Evolutionary conservation across 2,888 invertebrate species (phyloP).

Genomic region (Pyralis farinalis): DNA sequence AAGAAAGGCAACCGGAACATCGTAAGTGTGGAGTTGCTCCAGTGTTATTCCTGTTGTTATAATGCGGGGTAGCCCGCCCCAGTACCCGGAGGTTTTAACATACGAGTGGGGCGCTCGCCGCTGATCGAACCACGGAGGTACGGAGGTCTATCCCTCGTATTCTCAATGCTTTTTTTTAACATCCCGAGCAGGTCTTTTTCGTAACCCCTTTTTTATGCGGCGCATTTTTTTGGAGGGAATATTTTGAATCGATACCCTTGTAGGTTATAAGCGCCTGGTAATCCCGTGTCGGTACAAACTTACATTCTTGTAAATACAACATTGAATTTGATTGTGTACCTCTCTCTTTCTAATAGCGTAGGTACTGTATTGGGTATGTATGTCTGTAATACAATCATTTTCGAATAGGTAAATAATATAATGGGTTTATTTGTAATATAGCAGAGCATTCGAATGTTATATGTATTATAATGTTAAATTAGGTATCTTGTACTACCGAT

Average conservation of each 20-base stretch:
- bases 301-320: conserved; percentile 29
- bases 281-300: conserved; percentile 25
- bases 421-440: conserved; percentile 8
- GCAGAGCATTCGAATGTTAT: too few relatives aligned
- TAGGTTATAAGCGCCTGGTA: conserved; percentile 63
- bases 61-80: conserved; percentile 71
- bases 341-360: too few relatives aligned
- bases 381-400: too few relatives aligned
- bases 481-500: neutral
- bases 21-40: conserved; percentile 67
- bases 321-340: too few relatives aligned
- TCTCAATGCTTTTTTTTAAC: conserved; percentile 59
- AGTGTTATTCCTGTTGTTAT: conserved; percentile 64
- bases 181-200: conserved; percentile 59
- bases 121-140: conserved; percentile 71
- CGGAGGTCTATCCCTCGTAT: conserved; percentile 75
- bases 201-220: conserved; percentile 70
- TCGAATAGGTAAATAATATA: too few relatives aligned
- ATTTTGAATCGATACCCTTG: conserved; percentile 57
- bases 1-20: conserved; percentile 78
- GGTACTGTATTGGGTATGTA: too few relatives aligned
- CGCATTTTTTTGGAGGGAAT: conserved; percentile 71
- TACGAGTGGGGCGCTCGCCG: conserved; percentile 59
- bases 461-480: too few relatives aligned
- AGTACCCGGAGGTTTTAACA: conserved; percentile 52